Base-by-base conservation (phyloP, 2,888 invertebrate species). In the Dasysyrphus albostriatus region DNA sequence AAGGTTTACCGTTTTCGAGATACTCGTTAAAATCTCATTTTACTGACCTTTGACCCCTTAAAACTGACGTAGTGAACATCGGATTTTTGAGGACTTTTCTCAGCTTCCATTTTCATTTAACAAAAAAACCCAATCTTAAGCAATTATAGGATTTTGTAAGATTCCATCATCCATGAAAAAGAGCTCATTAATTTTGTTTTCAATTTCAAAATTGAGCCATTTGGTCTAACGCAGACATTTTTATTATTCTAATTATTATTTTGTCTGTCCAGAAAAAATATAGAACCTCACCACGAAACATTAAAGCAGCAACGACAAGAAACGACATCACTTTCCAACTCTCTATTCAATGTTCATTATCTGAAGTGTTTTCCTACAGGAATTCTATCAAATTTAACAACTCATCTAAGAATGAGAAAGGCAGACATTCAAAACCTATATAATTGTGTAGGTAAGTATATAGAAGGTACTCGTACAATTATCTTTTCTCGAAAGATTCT, bases 401-500 rank as follows among this genome's bases (percentile, higher is more conserved):
- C 37, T 69, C 39, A 54, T 29, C 54, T 39, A 14, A 39, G 58
- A 75, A 42, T 37, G 14, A 39, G 42, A 42, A 37, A 32, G 3
- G 24, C 19, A 49, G 49, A 49, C 49, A 19, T 49, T 49, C 10
- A 47, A 47, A 47, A 47, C 2, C 16, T 47, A 16, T 6, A 37
- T 2, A 12, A 24, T 1, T 24, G 14, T 44, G 7, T n/a, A 16
- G 6, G 2, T n/a, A 7, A 24, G 3, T 2, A 16, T 3, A n/a
- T n/a, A n/a, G n/a, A n/a, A 49, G 12, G 54, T n/a, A n/a, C 7
- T 0, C 32, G n/a, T n/a, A n/a, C n/a, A n/a, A n/a, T 75, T 51
- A 65, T 79, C 70, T 56, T 63, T 39, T 51, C 63, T 78, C 9
- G 14, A 72, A 65, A 47, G 58, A 84, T 65, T 72, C 59, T 58